These are phyloP conservation scores for Altica lythri DNA, from an alignment of 2,888 invertebrate genomes.

Conservation along the genomic window DNA sequence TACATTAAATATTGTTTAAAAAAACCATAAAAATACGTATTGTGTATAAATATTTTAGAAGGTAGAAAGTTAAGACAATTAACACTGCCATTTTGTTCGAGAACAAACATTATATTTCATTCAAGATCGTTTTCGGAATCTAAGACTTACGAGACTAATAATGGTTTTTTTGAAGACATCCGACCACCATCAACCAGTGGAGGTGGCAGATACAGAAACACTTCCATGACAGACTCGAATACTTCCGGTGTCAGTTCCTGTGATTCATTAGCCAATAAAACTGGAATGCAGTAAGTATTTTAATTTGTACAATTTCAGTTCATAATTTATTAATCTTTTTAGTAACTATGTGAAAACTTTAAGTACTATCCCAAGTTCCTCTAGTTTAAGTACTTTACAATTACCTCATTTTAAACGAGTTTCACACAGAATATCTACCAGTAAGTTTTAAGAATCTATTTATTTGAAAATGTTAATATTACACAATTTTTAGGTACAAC, in stretches of 20 bases:
- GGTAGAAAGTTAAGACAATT: constrained; percentile 43
- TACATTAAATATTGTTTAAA: constrained; percentile 24
- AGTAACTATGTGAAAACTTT: constrained; percentile 73
- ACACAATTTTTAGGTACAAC: constrained; percentile 55
- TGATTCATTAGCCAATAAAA: constrained; percentile 62
- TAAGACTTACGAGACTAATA: constrained; percentile 66
- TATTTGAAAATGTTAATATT: neutral
- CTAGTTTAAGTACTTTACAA: constrained; percentile 62
- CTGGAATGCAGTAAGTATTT: constrained; percentile 37
- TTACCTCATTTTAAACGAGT: constrained; percentile 51
- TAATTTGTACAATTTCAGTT: neutral
- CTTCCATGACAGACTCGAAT: constrained; percentile 74
- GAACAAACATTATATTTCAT: constrained; percentile 60
- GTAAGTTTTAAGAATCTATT: constrained; percentile 54
- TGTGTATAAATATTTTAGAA: too few relatives aligned
- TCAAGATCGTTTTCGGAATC: constrained; percentile 71
- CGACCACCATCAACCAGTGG: constrained; percentile 30
- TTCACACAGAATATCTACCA: constrained; percentile 61
- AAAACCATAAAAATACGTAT: too few relatives aligned
- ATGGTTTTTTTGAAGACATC: constrained; percentile 37
- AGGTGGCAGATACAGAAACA: constrained; percentile 50
- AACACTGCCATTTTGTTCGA: constrained; percentile 65
- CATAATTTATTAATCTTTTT: constrained; percentile 39
- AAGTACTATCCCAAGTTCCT: constrained; percentile 88
- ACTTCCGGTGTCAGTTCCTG: constrained; percentile 83